These are phyloP conservation scores for Agrypnia vestita DNA, from an alignment of 1,140 invertebrate genomes.

Conservation along the genomic window DNA sequence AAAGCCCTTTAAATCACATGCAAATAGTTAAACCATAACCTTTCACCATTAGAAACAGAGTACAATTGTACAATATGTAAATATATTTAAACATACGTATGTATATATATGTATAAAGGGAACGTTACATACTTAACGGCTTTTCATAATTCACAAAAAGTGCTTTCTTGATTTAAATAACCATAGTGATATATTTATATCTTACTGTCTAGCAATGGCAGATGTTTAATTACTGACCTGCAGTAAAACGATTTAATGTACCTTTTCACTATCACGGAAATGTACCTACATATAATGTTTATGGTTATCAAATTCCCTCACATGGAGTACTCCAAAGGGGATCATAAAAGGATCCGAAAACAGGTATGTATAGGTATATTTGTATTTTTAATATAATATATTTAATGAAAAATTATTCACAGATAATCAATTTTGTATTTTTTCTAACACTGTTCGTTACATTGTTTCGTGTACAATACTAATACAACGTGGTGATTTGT, in stretches of 20 bases:
- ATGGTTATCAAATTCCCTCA: not conserved
- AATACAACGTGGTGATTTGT: no score
- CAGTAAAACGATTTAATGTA: slow-evolving; percentile 4
- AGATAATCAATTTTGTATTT: no score
- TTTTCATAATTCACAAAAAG: not conserved
- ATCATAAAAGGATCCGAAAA: not conserved
- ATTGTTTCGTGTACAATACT: no score
- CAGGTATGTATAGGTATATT: not conserved
- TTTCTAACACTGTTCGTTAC: no score
- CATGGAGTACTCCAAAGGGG: not conserved
- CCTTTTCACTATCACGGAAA: slow-evolving; percentile 27
- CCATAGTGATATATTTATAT: not conserved
- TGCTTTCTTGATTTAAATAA: not conserved
- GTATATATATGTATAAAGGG: not conserved
- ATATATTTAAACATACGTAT: not conserved
- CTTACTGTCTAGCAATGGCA: not conserved
- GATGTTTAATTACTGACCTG: slow-evolving; percentile 3
- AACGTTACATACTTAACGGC: not conserved
- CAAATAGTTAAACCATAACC: no score
- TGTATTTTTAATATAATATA: not conserved
- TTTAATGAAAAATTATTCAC: not conserved
- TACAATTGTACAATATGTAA: no score
- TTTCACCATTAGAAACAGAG: no score
- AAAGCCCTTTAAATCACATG: no score
- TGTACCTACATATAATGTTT: not conserved